These are phyloP conservation scores for Unio pictorum DNA, from an alignment of 2,888 invertebrate species.

Conservation along the genomic window DNA sequence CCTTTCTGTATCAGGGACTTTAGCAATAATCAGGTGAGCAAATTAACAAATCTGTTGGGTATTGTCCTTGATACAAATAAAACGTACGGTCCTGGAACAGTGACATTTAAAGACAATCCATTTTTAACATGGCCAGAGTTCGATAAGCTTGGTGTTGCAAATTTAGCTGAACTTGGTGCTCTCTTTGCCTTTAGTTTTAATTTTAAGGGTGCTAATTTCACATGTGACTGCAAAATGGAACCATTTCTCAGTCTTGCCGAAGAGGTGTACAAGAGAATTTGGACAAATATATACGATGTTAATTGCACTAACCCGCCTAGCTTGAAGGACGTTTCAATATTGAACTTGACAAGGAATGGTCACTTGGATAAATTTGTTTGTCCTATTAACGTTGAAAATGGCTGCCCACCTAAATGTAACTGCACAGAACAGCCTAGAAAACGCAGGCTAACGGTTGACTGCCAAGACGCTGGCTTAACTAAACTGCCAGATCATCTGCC, in stretches of 20 bases:
- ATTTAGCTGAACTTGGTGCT: slow-evolving; percentile 2
- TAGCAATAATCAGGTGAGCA: slow-evolving; percentile 2
- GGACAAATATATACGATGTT: neutral
- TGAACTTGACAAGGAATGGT: neutral
- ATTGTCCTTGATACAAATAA: slow-evolving; percentile 1
- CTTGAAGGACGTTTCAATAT: slow-evolving; percentile 5
- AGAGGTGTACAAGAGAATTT: neutral
- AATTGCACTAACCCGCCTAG: slow-evolving; percentile 3
- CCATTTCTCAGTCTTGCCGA: slow-evolving; percentile 1
- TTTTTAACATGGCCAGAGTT: slow-evolving; percentile 5
- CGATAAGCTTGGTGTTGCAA: slow-evolving; percentile 6
- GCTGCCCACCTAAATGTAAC: slow-evolving; percentile 4
- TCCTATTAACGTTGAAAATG: neutral
- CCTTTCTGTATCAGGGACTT: slow-evolving; percentile 6
- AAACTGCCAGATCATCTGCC: slow-evolving; percentile 7
- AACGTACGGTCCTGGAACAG: slow-evolving; percentile 2
- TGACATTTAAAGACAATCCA: slow-evolving; percentile 2
- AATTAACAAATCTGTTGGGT: slow-evolving; percentile 1
- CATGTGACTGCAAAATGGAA: slow-evolving; percentile 13
- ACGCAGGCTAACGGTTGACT: slow-evolving; percentile 6
- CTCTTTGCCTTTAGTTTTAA: slow-evolving; percentile 3
- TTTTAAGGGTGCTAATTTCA: neutral
- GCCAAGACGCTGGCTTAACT: slow-evolving; percentile 1
- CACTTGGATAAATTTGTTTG: slow-evolving; percentile 3
- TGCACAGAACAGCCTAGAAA: slow-evolving; percentile 13